Evolutionary conservation across 2,113 vertebrate genomes (phyloP), one percentile per base, ranked within the genome.

Genomic region (Verasper variegatus): DNA sequence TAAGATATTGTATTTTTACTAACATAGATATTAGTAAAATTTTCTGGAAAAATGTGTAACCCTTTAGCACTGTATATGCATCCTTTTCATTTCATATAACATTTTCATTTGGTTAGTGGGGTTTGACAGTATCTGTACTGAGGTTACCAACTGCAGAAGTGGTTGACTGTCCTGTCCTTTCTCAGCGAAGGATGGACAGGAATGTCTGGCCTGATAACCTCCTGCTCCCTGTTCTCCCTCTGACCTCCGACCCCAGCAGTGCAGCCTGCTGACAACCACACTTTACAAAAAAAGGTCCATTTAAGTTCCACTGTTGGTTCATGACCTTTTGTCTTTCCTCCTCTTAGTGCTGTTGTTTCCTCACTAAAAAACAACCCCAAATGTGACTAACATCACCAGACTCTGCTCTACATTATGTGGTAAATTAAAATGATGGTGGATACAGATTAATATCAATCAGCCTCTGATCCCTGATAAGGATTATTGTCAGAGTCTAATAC

Each of bases 191-290:
- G 75, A 82, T 26, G 20, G 81, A 74, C 87, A 83, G 84, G 84
- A 89, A 90, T 86, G 81, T 71, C 45, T 74, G 71, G 26, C 63
- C 86, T 86, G 90, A 91, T 92, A 91, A 92, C 90, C 89, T 83
- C 61, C 69, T 84, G 85, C 74, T 78, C 91, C 78, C 65, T 57
- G 68, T 57, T 84, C 77, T 78, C 80, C 77, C 49, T 56, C 31
- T 82, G 84, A 86, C 87, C 85, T 81, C 49, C 78, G 76, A 73
- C 78, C 83, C 72, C 51, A 23, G 40, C 69, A 58, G 21, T 31
- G 47, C 61, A 63, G 78, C 70, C 31, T 68, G 76, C 74, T 85
- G 82, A 84, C 78, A 85, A 67, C 49, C 61, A 68, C 26, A 52
- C 54, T 81, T 75, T 23, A 20, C 31, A 49, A 69, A 78, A 59